A percentile compares a stretch with the other conserved stretches of the same genome.
Conservation (phyloP, 2,797 vertebrate species). For the Aythya fuligula region DNA sequence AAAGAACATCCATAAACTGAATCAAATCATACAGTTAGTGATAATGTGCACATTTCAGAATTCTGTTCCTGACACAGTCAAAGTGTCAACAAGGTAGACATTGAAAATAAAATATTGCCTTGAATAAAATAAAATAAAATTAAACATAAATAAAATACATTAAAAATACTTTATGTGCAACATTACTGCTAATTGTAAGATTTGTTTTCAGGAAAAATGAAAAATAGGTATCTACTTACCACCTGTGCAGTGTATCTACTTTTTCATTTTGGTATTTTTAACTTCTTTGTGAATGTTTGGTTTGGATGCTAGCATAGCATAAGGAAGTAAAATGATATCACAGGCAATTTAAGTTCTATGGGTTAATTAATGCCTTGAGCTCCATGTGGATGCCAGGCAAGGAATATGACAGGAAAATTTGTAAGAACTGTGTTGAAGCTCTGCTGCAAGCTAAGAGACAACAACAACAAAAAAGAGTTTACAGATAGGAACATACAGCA, state of each 20-base stretch:
- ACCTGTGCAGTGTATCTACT: neutral
- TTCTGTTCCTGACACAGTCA: constrained; percentile 36
- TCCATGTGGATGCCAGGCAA: neutral
- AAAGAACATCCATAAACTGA: neutral
- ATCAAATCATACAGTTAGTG: neutral
- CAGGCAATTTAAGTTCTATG: neutral
- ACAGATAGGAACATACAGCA: neutral
- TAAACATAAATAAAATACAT: no score
- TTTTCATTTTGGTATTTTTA: neutral
- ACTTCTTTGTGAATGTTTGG: neutral
- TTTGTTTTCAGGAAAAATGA: neutral
- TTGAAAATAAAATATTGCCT: constrained; percentile 25
- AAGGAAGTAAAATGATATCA: neutral
- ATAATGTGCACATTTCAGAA: neutral
- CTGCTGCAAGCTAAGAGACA: neutral
- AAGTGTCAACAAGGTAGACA: constrained; percentile 48
- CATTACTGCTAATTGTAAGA: neutral
- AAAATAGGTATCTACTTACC: neutral
- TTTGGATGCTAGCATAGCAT: neutral
- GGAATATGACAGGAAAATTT: neutral
- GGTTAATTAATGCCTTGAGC: constrained; percentile 25
- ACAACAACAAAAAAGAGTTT: neutral
- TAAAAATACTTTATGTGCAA: neutral
- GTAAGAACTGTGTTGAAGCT: neutral
- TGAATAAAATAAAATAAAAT: neutral